Evolutionary conservation across 2,113 vertebrate genomes (phyloP), one percentile per base, ranked within the genome.

Genomic region (Alexandromys fortis): DNA sequence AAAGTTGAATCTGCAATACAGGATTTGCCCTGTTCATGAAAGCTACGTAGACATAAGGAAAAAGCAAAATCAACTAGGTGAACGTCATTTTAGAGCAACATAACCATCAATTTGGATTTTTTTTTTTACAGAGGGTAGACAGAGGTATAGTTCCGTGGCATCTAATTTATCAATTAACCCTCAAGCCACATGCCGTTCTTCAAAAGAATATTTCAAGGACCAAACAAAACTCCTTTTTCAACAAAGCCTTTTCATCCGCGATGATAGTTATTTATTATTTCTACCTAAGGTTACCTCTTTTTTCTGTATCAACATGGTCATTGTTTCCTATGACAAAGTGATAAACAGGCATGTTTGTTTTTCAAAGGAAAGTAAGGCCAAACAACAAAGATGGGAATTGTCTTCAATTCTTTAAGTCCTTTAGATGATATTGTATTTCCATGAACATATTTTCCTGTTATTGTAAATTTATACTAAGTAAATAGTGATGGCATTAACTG

Each of bases 391-490:
- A 95, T 96, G 95, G 90, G 97, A 97, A 97, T 94, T 90, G 58
- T 97, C 97, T 96, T 96, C 96, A 95, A 97, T 97, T 97, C 97
- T 97, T 97, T 94, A 89, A 96, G 92, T 96, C 89, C 94, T 97
- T 97, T 95, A 97, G 94, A 97, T 97, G 93, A 96, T 97, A 97
- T 97, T 97, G 96, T 97, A 97, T 97, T 97, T 98, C 35, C 85
- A 96, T 92, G 93, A 96, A 94, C 95, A 95, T 97, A 98, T 96
- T 97, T 97, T 98, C 97, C 97, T 97, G 97, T 98, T 97, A 97
- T 98, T 97, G 96, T 97, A 97, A 97, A 97, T 97, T 98, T 98
- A 97, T 97, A 98, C 97, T 97, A 97, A 98, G 92, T 96, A 97
- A 98, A 98, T 96, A 97, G 97, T 97, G 95, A 97, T 97, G 97